A percentile compares a stretch with the other conserved stretches of the same genome.
phyloP scores from a whole-genome alignment of 1,140 invertebrate genomes.

The Uloborus diversus region DNA sequence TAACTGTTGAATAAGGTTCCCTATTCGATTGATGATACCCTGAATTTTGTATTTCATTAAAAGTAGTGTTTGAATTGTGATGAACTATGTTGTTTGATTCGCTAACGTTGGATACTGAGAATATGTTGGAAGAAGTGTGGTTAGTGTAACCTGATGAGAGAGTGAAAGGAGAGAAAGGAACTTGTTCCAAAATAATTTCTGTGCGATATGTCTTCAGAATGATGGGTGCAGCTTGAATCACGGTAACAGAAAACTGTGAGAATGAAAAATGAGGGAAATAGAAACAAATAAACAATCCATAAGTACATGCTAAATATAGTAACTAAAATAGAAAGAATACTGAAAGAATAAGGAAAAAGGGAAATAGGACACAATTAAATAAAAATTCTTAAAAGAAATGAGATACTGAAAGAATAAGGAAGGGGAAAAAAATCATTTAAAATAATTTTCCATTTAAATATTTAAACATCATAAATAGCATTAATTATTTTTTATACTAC shows the following conservation, averaged over 20 bases:
- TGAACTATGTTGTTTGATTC: constrained; percentile 61
- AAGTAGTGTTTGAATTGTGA: constrained; percentile 50
- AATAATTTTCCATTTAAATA: no score
- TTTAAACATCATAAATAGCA: no score
- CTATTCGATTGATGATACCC: neutral
- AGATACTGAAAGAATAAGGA: neutral
- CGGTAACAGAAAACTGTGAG: constrained; percentile 54
- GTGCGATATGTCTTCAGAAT: constrained; percentile 79
- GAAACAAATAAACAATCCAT: constrained; percentile 46
- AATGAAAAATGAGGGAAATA: constrained; percentile 34
- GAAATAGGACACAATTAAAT: no score
- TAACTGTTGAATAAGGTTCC: neutral
- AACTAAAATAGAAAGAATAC: constrained; percentile 13
- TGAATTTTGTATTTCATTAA: neutral
- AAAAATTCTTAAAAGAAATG: neutral
- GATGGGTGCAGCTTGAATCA: constrained; percentile 67
- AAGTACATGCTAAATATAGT: constrained; percentile 50
- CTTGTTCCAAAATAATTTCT: constrained; percentile 74
- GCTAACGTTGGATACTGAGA: neutral
- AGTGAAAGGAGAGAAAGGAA: constrained; percentile 17
- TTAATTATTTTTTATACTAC: no score
- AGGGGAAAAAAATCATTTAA: no score
- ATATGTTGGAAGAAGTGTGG: neutral
- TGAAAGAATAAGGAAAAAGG: neutral
- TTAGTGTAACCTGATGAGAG: neutral